These are phyloP conservation scores for Vespertilio murinus DNA, from an alignment of 2,797 vertebrate species.

Conservation along the genomic window DNA sequence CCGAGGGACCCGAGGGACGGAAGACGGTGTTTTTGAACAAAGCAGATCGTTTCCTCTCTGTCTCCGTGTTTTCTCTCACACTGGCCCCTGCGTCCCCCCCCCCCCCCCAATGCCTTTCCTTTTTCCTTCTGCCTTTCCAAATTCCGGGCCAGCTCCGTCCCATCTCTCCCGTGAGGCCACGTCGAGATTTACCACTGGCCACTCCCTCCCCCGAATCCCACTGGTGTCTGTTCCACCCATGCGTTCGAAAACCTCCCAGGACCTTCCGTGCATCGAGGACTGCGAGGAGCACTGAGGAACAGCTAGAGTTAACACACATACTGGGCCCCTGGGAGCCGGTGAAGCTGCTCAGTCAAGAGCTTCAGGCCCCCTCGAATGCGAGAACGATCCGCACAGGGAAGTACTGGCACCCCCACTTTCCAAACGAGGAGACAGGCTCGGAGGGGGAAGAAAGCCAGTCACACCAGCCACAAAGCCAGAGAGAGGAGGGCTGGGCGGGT, in stretches of 20 bases:
- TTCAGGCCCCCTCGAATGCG: not conserved
- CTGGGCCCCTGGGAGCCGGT: not conserved
- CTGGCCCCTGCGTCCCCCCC: not conserved
- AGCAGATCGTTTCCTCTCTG: not conserved
- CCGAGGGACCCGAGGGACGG: accelerated
- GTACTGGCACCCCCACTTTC: not conserved
- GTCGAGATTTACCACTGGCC: not conserved
- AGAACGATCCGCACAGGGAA: not conserved
- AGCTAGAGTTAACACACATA: too few relatives aligned
- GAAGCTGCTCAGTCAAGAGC: not conserved
- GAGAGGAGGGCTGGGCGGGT: not conserved
- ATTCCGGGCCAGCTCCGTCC: not conserved
- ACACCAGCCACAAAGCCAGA: not conserved
- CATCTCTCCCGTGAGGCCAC: not conserved
- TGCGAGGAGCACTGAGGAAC: not conserved
- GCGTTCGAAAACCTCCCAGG: not conserved
- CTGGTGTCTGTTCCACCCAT: not conserved
- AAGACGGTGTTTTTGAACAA: not conserved
- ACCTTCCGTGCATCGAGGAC: not conserved
- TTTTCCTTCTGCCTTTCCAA: not conserved
- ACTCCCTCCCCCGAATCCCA: not conserved
- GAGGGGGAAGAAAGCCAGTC: not conserved
- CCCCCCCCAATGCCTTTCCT: not conserved
- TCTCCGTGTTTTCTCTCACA: not conserved
- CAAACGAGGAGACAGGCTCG: not conserved